Conservation (phyloP, 2,888 invertebrate species). For the Lepidonotus clava region DNA sequence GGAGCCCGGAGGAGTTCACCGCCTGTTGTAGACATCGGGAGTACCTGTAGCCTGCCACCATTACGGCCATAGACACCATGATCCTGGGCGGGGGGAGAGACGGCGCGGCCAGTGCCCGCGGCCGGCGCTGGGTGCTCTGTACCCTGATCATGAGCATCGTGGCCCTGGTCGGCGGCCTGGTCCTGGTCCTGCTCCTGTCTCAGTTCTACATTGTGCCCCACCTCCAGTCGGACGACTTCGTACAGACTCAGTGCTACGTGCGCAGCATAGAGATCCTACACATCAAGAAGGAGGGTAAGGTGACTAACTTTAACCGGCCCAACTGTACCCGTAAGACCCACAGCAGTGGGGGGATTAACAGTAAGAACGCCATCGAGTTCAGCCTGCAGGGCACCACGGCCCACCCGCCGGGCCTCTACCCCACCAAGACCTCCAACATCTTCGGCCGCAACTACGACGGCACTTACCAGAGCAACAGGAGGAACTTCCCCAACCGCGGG, state of each 20-base stretch:
- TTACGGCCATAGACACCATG: too few species aligned
- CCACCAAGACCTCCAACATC: conserved; percentile 16
- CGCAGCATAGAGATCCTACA: conserved; percentile 37
- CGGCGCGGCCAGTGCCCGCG: background rate
- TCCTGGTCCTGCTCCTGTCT: conserved; percentile 21
- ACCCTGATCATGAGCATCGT: conserved; percentile 40
- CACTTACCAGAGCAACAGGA: background rate
- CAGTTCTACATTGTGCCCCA: conserved; percentile 53
- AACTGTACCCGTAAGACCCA: conserved; percentile 1
- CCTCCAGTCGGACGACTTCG: conserved; percentile 48
- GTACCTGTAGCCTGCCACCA: too few species aligned
- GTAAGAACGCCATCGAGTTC: conserved; percentile 27
- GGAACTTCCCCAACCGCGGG: conserved; percentile 5
- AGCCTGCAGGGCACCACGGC: background rate
- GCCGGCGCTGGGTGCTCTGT: conserved; percentile 6
- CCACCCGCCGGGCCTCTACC: conserved; percentile 28
- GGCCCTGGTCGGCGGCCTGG: conserved; percentile 40
- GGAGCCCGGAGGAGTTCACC: too few species aligned
- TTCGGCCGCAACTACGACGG: conserved; percentile 8
- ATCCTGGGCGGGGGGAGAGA: conserved; percentile 34
- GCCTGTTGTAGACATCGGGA: too few species aligned
- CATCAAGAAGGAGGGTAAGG: background rate
- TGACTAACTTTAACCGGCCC: background rate
- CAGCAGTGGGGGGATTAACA: too few species aligned
- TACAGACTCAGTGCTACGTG: conserved; percentile 50